These are phyloP conservation scores for Crypturellus tataupa DNA, from an alignment of 2,797 vertebrate genomes.

Conservation along the genomic window DNA sequence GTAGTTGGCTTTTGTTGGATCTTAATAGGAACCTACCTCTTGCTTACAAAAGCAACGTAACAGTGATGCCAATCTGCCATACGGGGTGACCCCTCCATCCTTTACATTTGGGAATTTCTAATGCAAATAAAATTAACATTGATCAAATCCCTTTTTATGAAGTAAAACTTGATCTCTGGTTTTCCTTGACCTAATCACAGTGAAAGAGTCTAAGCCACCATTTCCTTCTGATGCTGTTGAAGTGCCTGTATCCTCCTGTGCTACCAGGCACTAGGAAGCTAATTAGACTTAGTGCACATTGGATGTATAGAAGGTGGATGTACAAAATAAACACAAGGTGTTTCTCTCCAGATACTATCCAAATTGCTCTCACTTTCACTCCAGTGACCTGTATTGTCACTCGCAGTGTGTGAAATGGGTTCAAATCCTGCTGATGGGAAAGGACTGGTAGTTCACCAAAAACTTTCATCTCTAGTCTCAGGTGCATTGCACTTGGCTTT, in stretches of 20 bases:
- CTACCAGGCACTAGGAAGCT: not conserved
- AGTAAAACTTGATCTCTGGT: not conserved
- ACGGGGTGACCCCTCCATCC: not conserved
- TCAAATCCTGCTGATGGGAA: not conserved
- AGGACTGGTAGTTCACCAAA: not conserved
- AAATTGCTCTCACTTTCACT: not conserved
- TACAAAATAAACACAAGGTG: not conserved
- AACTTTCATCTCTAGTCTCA: not conserved
- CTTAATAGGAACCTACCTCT: not conserved
- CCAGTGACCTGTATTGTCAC: not conserved
- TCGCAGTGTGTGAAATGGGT: not conserved
- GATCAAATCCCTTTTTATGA: not conserved
- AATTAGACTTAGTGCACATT: fast-evolving
- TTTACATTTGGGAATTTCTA: not conserved
- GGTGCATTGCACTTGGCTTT: not conserved
- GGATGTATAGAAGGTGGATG: not conserved
- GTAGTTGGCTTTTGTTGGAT: not conserved
- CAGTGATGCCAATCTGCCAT: not conserved
- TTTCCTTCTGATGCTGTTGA: not conserved
- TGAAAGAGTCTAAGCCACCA: not conserved
- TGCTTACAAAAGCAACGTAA: not conserved
- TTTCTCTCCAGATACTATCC: not conserved
- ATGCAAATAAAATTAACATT: not conserved
- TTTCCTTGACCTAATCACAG: not conserved
- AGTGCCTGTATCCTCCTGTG: not conserved